Evolutionary conservation across 2,888 invertebrate species (phyloP).

Genomic region (Caenorhabditis sp.): DNA sequence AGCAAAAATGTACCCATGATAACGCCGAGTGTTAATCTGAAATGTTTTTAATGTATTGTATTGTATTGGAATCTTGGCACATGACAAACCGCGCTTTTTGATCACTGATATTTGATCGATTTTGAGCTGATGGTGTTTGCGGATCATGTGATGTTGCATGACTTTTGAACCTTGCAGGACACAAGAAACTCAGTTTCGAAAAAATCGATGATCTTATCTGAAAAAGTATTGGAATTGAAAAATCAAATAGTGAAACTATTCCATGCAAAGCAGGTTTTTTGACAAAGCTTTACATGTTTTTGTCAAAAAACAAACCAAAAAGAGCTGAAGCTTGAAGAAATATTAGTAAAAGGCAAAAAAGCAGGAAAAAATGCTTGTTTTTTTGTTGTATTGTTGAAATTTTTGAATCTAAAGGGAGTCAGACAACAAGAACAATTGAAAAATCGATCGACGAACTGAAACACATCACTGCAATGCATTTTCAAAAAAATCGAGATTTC

Average conservation of each 20-base stretch:
- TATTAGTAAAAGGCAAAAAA: neutral
- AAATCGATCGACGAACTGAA: neutral
- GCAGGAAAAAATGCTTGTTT: neutral
- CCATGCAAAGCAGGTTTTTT: neutral
- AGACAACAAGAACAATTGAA: neutral
- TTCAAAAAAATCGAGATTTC: neutral
- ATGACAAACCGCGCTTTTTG: conserved; percentile 63
- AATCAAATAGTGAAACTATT: neutral
- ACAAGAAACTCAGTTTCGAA: conserved; percentile 36
- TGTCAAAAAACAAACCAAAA: neutral
- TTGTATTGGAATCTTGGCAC: conserved; percentile 3
- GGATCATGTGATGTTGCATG: conserved; percentile 26
- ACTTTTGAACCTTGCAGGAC: conserved; percentile 39
- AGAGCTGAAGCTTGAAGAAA: conserved; percentile 34
- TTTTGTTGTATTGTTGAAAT: neutral
- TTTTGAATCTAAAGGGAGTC: neutral
- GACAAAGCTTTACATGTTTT: neutral
- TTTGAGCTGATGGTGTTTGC: conserved; percentile 32
- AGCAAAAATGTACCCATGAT: conserved; percentile 78
- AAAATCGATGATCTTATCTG: conserved; percentile 42
- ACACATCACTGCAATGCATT: neutral
- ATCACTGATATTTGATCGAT: conserved; percentile 55
- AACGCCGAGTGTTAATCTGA: conserved; percentile 67
- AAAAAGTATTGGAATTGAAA: conserved; percentile 9
- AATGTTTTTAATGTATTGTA: conserved; percentile 14